Evolutionary conservation across 2,888 invertebrate species (phyloP).

Genomic region (Hypomecis punctinalis): DNA sequence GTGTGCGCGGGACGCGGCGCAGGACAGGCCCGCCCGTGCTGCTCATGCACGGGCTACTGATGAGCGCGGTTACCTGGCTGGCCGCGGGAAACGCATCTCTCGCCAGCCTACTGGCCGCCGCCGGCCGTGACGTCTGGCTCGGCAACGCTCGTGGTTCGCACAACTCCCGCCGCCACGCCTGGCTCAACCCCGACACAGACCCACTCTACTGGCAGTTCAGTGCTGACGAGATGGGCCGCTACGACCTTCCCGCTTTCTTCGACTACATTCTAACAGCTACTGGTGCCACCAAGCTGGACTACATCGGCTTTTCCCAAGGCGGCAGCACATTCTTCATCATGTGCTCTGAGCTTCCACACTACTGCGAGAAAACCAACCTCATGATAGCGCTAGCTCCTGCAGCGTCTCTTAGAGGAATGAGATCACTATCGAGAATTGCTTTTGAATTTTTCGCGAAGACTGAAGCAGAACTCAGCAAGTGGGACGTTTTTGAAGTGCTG

Average conservation of each 20-base stretch:
- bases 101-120: conserved; percentile 50
- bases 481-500: background rate
- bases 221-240: conserved; percentile 90
- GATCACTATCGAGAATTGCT: background rate
- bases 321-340: conserved; percentile 87
- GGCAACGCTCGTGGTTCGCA: conserved; percentile 43
- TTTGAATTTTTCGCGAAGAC: background rate
- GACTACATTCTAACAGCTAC: conserved; percentile 64
- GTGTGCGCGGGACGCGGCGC: conserved; percentile 50
- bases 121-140: conserved; percentile 48
- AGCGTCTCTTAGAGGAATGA: background rate
- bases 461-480: background rate
- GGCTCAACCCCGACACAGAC: conserved; percentile 61
- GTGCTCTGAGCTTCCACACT: conserved; percentile 86
- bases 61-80: conserved; percentile 63
- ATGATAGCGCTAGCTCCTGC: conserved; percentile 87
- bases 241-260: conserved; percentile 89
- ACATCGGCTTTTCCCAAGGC: conserved; percentile 91
- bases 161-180: conserved; percentile 80
- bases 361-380: conserved; percentile 86
- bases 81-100: conserved; percentile 59
- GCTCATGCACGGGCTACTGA: conserved; percentile 69
- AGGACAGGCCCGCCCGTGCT: conserved; percentile 57
- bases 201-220: conserved; percentile 86
- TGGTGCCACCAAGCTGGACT: conserved; percentile 56